Evolutionary conservation across 2,113 vertebrate species (phyloP), one percentile per base, ranked within the genome.

Genomic region (Rhagologus leucostigma): DNA sequence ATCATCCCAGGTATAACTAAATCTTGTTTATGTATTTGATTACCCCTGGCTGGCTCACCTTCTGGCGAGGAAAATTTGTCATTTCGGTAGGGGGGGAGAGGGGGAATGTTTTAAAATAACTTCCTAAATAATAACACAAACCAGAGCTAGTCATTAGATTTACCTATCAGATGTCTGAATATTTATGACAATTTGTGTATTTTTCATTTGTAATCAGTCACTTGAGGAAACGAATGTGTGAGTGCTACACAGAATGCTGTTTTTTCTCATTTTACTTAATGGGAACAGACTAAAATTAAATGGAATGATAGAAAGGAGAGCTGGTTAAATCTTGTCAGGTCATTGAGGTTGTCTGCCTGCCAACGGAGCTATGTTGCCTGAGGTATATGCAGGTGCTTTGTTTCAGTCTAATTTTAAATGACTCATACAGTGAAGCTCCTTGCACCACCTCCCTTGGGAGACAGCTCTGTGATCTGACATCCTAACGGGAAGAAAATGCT

Each of bases 331-430:
- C 87, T 91, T 90, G 79, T 94, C 76, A 96, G 90, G 93, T 96
- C 95, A 90, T 3, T 68, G 85, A 94, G 79, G 79, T 70, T 92
- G 84, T 75, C 71, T 91, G 92, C 52, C 71, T 95, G 90, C 88
- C 90, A 92, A 68, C 1, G 0, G 88, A 88, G 79, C 82, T 90
- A 1, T 91, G 67, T 84, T 84, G 93, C 96, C 95, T 81, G 83
- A 10, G 30, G 90, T 94, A 81, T 71, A 7, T 65, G 79, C 88
- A 96, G 95, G 93, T 96, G 93, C 88, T 95, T 96, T 95, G 86
- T 89, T 96, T 94, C 86, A 62, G 85, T 71, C 73, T 95, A 87
- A 97, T 96, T 96, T 95, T 91, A 87, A 84, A 80, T 84, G 75
- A 90, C 85, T 96, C 79, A n/a, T 70, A 55, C 5, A 44, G 60